A percentile compares a stretch with the other conserved stretches of the same genome.
phyloP scores from a whole-genome alignment of 2,888 invertebrate genomes.

The Ophion costatus region DNA sequence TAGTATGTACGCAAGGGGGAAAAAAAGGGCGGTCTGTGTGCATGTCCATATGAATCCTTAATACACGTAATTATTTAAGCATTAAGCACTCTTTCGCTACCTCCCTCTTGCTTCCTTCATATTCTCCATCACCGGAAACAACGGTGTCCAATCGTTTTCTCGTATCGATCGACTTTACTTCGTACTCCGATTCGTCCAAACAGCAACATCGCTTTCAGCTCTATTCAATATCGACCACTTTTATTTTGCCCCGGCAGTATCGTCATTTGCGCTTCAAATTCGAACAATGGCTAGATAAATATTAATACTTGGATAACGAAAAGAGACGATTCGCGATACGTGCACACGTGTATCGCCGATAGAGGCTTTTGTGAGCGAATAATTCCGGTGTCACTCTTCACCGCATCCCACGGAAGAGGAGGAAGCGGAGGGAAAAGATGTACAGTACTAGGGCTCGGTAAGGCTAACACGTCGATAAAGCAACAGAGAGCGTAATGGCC shows the following conservation, averaged over 20 bases:
- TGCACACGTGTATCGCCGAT: constrained; percentile 18
- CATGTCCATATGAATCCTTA: constrained; percentile 71
- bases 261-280: background rate
- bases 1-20: constrained; percentile 43
- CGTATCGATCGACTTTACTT: constrained; percentile 17
- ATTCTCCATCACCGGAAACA: constrained; percentile 17
- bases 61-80: constrained; percentile 76
- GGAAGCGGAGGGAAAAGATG: constrained; percentile 8
- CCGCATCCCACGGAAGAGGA: background rate
- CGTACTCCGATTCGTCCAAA: constrained; percentile 20
- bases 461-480: constrained; percentile 65
- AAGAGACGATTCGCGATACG: constrained; percentile 21
- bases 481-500: constrained; percentile 57
- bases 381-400: constrained; percentile 36
- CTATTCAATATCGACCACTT: constrained; percentile 27
- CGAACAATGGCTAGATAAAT: background rate
- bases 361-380: constrained; percentile 41
- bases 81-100: constrained; percentile 68
- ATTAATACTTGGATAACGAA: background rate
- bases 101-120: constrained; percentile 15
- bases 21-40: constrained; percentile 44
- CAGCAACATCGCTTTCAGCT: background rate
- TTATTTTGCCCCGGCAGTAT: background rate
- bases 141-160: constrained; percentile 38
- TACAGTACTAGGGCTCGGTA: constrained; percentile 24